A percentile compares a stretch with the other conserved stretches of the same genome.
These are phyloP conservation scores for Pelosia muscerda DNA, from an alignment of 2,888 invertebrate genomes.

Conservation along the genomic window DNA sequence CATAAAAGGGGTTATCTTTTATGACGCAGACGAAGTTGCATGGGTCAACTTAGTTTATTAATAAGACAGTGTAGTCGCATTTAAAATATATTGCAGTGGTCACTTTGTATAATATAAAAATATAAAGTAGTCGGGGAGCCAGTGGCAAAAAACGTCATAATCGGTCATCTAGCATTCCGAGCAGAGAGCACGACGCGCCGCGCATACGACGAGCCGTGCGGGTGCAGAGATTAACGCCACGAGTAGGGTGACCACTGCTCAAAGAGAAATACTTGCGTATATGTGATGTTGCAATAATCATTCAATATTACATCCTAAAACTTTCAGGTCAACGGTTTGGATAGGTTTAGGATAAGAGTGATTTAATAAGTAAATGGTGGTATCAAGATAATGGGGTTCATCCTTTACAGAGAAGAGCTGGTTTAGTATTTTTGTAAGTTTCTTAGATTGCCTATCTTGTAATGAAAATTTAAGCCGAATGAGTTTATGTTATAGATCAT, in stretches of 20 bases:
- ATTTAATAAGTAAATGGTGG: too few relatives aligned
- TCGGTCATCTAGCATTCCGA: constrained; percentile 60
- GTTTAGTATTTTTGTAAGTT: too few relatives aligned
- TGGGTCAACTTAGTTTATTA: too few relatives aligned
- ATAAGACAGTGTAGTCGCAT: not conserved
- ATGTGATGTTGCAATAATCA: not conserved
- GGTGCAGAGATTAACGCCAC: constrained; percentile 48
- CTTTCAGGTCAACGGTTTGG: not conserved
- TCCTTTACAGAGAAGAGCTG: too few relatives aligned
- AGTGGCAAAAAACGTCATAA: constrained; percentile 48
- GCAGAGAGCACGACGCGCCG: constrained; percentile 38
- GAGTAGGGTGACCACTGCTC: constrained; percentile 29
- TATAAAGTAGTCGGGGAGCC: constrained; percentile 15
- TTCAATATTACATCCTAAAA: too few relatives aligned
- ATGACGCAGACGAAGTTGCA: too few relatives aligned
- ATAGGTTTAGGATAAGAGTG: too few relatives aligned
- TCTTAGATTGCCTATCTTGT: too few relatives aligned
- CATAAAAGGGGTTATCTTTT: too few relatives aligned
- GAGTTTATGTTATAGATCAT: too few relatives aligned
- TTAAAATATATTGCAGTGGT: not conserved
- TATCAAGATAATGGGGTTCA: too few relatives aligned
- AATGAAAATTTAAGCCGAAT: too few relatives aligned
- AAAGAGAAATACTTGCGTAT: not conserved
- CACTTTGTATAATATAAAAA: not conserved
- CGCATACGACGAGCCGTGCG: constrained; percentile 43